Conservation (phyloP, 2,797 vertebrate genomes). For the Chiloscyllium punctatum region DNA sequence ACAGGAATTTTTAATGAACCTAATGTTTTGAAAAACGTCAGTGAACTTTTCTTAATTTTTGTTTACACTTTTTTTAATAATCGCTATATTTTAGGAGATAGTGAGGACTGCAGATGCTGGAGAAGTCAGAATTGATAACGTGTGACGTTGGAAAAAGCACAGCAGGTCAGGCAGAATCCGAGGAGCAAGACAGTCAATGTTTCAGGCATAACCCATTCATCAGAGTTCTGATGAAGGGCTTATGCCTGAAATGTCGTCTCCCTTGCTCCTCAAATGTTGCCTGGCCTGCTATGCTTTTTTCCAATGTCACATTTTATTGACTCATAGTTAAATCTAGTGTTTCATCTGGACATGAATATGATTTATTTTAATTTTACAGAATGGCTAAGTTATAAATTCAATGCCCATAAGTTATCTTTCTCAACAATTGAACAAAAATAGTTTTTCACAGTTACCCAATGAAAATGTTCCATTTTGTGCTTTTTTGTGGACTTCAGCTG, state of each 20-base stretch:
- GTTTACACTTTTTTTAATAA: neutral
- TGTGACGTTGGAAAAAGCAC: too few relatives aligned
- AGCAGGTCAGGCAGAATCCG: too few relatives aligned
- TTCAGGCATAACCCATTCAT: too few relatives aligned
- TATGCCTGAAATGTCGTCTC: too few relatives aligned
- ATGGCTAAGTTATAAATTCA: neutral
- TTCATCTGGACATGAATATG: neutral
- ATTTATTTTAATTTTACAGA: neutral
- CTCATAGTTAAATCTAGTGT: neutral
- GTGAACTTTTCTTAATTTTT: neutral
- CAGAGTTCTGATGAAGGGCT: too few relatives aligned
- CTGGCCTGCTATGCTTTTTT: too few relatives aligned
- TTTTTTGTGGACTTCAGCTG: neutral
- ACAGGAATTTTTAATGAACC: neutral
- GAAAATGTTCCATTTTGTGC: neutral
- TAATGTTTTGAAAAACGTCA: too few relatives aligned
- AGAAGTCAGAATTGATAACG: too few relatives aligned
- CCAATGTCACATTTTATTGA: too few relatives aligned
- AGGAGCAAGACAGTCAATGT: too few relatives aligned
- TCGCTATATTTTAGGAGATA: neutral
- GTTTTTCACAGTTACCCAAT: neutral
- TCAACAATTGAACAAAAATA: neutral
- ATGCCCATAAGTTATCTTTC: neutral
- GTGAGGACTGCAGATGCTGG: too few relatives aligned
- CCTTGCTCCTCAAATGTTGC: too few relatives aligned